These are phyloP conservation scores for Acromyrmex charruanus DNA, from an alignment of 1,140 invertebrate species.

Conservation along the genomic window DNA sequence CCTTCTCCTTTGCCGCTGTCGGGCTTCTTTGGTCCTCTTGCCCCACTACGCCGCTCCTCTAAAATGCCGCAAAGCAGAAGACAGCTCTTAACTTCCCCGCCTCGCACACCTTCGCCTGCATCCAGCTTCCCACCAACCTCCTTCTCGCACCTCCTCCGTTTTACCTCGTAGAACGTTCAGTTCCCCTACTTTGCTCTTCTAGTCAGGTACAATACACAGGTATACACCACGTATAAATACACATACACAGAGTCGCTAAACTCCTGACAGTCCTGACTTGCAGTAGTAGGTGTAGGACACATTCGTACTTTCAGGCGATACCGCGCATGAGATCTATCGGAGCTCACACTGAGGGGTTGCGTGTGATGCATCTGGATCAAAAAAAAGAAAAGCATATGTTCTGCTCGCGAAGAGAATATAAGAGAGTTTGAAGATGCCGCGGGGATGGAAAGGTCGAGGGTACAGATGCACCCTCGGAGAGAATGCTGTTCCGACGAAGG, in stretches of 20 bases:
- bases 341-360: slow-evolving; percentile 67
- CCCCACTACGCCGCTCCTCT: slow-evolving; percentile 29
- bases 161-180: slow-evolving; percentile 64
- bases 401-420: neutral
- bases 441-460: slow-evolving; percentile 18
- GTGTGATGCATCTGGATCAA: slow-evolving; percentile 72
- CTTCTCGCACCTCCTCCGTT: slow-evolving; percentile 59
- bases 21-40: slow-evolving; percentile 64
- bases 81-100: slow-evolving; percentile 65
- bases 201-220: slow-evolving; percentile 78
- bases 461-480: slow-evolving; percentile 8
- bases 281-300: slow-evolving; percentile 49
- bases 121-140: slow-evolving; percentile 38
- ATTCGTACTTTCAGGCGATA: slow-evolving; percentile 36
- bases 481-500: slow-evolving; percentile 13
- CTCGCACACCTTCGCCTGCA: slow-evolving; percentile 35
- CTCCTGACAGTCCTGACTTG: slow-evolving; percentile 12
- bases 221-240: slow-evolving; percentile 66
- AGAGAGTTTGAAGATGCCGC: neutral
- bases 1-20: slow-evolving; percentile 68
- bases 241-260: slow-evolving; percentile 1
- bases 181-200: slow-evolving; percentile 76
- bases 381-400: slow-evolving; percentile 76
- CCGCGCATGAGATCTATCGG: slow-evolving; percentile 24
- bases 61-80: slow-evolving; percentile 60